phyloP scores from a whole-genome alignment of 2,797 vertebrate species.

The Phoxinus dragarum region DNA sequence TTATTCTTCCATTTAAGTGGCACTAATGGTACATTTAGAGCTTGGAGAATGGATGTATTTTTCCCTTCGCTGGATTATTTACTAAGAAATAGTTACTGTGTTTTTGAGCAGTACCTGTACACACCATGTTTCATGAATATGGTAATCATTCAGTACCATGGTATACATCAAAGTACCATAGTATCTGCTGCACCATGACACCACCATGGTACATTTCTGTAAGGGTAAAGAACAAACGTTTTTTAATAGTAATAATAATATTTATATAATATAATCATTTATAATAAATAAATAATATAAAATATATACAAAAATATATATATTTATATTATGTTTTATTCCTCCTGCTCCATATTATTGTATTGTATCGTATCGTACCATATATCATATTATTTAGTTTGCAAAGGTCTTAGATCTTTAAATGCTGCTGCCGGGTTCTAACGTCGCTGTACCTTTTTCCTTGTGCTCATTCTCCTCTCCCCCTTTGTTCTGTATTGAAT shows the following conservation, averaged over 20 bases:
- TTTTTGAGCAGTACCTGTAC: not conserved
- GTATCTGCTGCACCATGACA: not conserved
- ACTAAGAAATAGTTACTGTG: not conserved
- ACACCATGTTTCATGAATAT: too few species aligned
- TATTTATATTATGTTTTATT: not conserved
- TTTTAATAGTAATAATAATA: not conserved
- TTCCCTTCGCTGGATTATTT: not conserved
- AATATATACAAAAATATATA: not conserved
- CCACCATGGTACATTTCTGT: not conserved
- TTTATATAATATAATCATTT: not conserved
- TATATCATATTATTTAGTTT: not conserved
- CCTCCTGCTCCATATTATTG: not conserved
- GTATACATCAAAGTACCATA: not conserved
- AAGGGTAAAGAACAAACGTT: not conserved
- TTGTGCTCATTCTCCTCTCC: constrained; percentile 51
- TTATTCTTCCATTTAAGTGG: not conserved
- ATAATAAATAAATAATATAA: not conserved
- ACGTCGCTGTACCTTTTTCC: constrained; percentile 30
- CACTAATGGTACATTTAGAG: not conserved
- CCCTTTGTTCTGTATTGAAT: constrained; percentile 61
- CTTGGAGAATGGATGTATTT: not conserved
- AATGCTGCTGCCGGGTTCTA: not conserved
- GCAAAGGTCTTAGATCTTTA: not conserved
- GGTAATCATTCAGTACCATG: not conserved
- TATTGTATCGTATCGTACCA: too few species aligned